A percentile compares a stretch with the other conserved stretches of the same genome.
These are phyloP conservation scores for Cancer borealis DNA, from an alignment of 2,888 invertebrate species.

Conservation along the genomic window DNA sequence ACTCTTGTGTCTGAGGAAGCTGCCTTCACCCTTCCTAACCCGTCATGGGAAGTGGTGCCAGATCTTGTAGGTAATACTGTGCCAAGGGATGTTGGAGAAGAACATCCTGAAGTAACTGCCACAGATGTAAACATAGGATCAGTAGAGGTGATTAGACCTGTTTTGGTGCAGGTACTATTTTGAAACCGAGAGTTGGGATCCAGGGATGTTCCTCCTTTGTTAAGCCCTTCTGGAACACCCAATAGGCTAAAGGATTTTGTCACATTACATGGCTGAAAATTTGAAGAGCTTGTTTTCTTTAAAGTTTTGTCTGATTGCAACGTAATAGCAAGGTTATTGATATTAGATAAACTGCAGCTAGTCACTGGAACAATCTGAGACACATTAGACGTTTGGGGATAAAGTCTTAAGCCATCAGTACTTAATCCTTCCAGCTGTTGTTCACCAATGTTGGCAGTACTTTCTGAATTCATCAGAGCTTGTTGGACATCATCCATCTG, in stretches of 20 bases:
- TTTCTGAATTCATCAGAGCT: conserved; percentile 42
- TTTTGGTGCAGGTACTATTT: conserved; percentile 46
- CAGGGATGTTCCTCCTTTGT: conserved; percentile 46
- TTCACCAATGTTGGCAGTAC: conserved; percentile 45
- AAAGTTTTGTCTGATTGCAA: conserved; percentile 55
- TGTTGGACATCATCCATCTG: conserved; percentile 60
- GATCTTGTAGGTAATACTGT: conserved; percentile 25
- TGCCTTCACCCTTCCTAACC: background rate
- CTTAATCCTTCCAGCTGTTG: conserved; percentile 63
- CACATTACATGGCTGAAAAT: conserved; percentile 16
- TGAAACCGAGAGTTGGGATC: conserved; percentile 49
- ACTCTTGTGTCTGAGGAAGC: conserved; percentile 42
- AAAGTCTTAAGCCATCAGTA: conserved; percentile 50
- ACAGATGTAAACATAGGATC: conserved; percentile 71
- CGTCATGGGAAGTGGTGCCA: conserved; percentile 42
- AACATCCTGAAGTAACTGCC: conserved; percentile 59
- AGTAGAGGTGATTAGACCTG: conserved; percentile 60
- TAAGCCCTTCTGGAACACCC: conserved; percentile 51
- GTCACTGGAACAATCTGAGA: conserved; percentile 46
- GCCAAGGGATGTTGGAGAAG: conserved; percentile 60
- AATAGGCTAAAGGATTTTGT: conserved; percentile 41
- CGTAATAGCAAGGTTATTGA: conserved; percentile 33
- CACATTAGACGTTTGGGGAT: conserved; percentile 2
- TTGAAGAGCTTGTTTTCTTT: conserved; percentile 35
- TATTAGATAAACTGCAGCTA: conserved; percentile 56